Percentiles rank a stretch among this genome's conserved stretches.
These are phyloP conservation scores for Pocillopora grandis DNA, from an alignment of 92 coral and sea anemone genomes.

Conservation along the genomic window DNA sequence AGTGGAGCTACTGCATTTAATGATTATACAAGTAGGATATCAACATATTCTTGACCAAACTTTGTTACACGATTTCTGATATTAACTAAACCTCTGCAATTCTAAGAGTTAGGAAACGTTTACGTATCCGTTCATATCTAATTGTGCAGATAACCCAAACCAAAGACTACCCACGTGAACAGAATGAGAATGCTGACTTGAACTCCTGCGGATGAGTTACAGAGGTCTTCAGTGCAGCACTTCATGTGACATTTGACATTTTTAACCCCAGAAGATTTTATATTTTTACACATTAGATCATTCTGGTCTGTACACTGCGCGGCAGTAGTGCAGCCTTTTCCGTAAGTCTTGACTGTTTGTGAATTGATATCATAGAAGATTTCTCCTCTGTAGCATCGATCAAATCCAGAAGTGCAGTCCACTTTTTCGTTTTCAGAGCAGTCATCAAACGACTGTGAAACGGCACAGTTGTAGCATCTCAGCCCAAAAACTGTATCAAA, in stretches of 20 bases:
- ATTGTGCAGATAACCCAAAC: not conserved
- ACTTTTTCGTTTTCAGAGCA: not conserved
- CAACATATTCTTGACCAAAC: too few species aligned
- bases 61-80: too few species aligned
- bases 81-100: too few species aligned
- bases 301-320: not conserved
- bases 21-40: too few species aligned
- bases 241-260: not conserved
- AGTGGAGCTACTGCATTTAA: too few species aligned
- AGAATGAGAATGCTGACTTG: not conserved
- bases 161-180: not conserved
- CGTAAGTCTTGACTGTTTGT: not conserved
- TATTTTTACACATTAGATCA: not conserved
- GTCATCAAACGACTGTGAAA: not conserved
- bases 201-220: not conserved
- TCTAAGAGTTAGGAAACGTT: too few species aligned
- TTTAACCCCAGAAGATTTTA: not conserved
- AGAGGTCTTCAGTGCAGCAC: not conserved
- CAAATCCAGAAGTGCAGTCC: not conserved
- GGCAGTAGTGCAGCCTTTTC: not conserved
- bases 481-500: not conserved
- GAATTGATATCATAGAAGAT: slow-evolving; percentile 8
- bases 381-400: slow-evolving; percentile 38
- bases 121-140: too few species aligned
- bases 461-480: slow-evolving; percentile 2